These are phyloP conservation scores for Maccullochella peelii DNA, from an alignment of 2,113 vertebrate species.

Conservation along the genomic window DNA sequence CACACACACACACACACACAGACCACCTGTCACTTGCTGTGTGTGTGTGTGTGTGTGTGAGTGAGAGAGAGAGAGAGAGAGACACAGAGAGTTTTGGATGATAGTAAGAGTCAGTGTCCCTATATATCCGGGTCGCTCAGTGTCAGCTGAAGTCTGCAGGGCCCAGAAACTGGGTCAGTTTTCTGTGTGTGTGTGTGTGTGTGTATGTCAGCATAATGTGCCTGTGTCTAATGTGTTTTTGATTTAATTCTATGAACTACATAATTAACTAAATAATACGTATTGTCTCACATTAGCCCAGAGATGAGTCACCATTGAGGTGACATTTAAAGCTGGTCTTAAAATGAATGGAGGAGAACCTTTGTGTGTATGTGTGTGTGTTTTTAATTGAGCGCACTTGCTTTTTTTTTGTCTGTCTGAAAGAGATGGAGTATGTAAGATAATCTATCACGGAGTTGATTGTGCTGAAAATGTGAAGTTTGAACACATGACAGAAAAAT, in stretches of 20 bases:
- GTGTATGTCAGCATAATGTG: slow-evolving; percentile 21
- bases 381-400: background rate
- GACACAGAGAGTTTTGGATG: slow-evolving; percentile 22
- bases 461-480: background rate
- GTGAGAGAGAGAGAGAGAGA: background rate
- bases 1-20: slow-evolving; percentile 17
- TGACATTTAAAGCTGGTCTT: background rate
- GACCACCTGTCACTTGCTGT: slow-evolving; percentile 42
- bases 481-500: background rate
- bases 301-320: slow-evolving; percentile 9
- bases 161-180: slow-evolving; percentile 69
- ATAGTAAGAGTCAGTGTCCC: slow-evolving; percentile 45
- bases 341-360: background rate
- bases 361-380: background rate
- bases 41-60: slow-evolving; percentile 14
- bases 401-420: background rate
- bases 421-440: background rate
- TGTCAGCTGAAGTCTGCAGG: slow-evolving; percentile 66
- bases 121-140: slow-evolving; percentile 59
- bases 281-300: background rate
- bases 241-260: slow-evolving; percentile 25
- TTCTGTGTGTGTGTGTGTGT: background rate
- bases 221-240: slow-evolving; percentile 40
- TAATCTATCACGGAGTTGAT: background rate
- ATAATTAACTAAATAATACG: slow-evolving; percentile 1